phyloP scores from a whole-genome alignment of 1,140 invertebrate species.

The Euschistus heros region DNA sequence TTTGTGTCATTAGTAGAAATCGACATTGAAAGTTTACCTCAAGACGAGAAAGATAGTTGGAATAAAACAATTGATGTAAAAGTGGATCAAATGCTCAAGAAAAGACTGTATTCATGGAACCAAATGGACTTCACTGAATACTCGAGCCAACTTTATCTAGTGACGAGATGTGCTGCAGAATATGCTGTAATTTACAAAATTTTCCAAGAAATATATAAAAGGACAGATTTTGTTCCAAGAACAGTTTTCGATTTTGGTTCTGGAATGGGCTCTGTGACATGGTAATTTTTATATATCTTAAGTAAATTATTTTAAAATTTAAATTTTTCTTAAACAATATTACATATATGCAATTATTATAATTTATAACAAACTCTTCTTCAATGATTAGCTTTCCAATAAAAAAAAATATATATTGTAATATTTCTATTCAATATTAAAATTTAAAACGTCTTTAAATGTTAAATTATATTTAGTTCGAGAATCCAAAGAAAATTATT shows the following conservation, averaged over 20 bases:
- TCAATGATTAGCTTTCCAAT: too few species aligned
- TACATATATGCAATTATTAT: not conserved
- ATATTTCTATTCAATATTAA: too few species aligned
- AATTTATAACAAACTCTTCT: not conserved
- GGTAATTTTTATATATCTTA: constrained; percentile 41
- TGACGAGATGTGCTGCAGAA: constrained; percentile 54
- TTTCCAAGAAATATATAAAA: constrained; percentile 57
- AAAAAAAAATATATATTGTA: too few species aligned
- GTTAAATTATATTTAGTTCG: too few species aligned
- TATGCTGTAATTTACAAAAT: constrained; percentile 60
- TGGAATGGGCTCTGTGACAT: constrained; percentile 70
- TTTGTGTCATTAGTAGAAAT: constrained; percentile 29
- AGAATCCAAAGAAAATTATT: too few species aligned
- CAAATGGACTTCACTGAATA: constrained; percentile 47
- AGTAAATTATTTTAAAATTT: not conserved
- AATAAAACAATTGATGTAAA: constrained; percentile 30
- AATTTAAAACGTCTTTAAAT: too few species aligned
- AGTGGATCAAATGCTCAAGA: constrained; percentile 40
- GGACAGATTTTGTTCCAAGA: constrained; percentile 55
- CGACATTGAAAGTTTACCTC: constrained; percentile 34
- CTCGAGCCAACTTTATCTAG: constrained; percentile 45
- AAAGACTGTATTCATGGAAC: constrained; percentile 55
- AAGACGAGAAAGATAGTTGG: constrained; percentile 34
- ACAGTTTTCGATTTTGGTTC: constrained; percentile 85
- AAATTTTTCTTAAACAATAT: not conserved